Conservation (phyloP, 1,140 invertebrate genomes). For the Lepidurus arcticus region DNA sequence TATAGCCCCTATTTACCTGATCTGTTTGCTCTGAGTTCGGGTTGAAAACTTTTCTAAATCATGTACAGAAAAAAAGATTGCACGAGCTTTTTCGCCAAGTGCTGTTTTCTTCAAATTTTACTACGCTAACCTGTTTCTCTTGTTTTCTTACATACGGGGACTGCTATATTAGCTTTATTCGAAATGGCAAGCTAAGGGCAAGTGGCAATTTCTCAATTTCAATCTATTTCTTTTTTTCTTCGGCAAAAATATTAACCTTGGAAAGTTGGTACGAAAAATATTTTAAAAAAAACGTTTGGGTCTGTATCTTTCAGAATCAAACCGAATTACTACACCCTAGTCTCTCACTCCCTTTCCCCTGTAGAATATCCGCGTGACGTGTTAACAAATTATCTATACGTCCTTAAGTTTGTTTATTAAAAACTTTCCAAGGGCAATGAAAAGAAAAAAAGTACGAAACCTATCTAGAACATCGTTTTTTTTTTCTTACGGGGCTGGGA, state of each 20-base stretch:
- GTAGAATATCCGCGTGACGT: background rate
- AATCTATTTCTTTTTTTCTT: background rate
- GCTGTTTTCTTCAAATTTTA: background rate
- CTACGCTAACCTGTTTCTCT: background rate
- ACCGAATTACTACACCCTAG: background rate
- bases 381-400: background rate
- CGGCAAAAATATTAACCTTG: background rate
- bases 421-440: background rate
- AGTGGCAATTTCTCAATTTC: background rate
- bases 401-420: background rate
- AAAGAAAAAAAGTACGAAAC: background rate
- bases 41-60: constrained; percentile 7
- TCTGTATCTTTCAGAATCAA: background rate
- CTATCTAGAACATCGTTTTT: background rate
- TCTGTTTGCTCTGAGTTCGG: background rate
- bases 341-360: background rate
- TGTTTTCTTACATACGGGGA: constrained; percentile 6
- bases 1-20: constrained; percentile 23
- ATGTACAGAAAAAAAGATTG: background rate
- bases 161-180: background rate
- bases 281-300: too few species aligned
- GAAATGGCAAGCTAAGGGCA: constrained; percentile 16
- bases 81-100: background rate
- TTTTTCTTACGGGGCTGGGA: background rate
- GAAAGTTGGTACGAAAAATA: background rate